These are phyloP conservation scores for Ptychadena robeensis DNA, from an alignment of 2,797 vertebrate species.

Conservation along the genomic window DNA sequence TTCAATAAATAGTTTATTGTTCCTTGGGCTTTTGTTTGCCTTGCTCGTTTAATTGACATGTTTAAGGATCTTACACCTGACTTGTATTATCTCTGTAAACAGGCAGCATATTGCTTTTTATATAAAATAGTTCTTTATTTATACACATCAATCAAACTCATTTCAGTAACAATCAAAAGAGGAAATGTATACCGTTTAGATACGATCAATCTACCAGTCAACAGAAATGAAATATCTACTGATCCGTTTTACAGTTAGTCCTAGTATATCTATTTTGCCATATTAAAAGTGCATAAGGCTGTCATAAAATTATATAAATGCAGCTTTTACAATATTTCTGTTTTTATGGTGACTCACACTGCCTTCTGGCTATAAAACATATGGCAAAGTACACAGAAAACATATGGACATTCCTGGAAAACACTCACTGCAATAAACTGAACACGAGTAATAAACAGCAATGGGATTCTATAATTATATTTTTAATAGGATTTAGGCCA, in stretches of 20 bases:
- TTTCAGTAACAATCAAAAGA: not conserved
- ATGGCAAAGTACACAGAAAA: not conserved
- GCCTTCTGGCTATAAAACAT: not conserved
- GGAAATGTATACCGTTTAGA: slow-evolving; percentile 4
- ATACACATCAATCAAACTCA: slow-evolving; percentile 11
- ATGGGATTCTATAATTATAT: not conserved
- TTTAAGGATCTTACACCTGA: slow-evolving; percentile 37
- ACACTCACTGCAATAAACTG: slow-evolving; percentile 30
- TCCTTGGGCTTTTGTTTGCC: slow-evolving; percentile 25
- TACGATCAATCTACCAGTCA: not conserved
- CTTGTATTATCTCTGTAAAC: slow-evolving; percentile 46
- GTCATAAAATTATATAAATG: not conserved
- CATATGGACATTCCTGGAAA: slow-evolving; percentile 11
- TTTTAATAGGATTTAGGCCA: slow-evolving; percentile 10
- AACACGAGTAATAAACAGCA: slow-evolving; percentile 9
- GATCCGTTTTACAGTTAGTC: not conserved
- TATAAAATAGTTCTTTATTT: slow-evolving; percentile 35
- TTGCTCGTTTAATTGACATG: slow-evolving; percentile 52
- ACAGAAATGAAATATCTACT: not conserved
- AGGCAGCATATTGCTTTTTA: slow-evolving; percentile 10
- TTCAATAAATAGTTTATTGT: slow-evolving; percentile 31
- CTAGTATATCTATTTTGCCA: not conserved
- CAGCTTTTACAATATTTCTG: not conserved
- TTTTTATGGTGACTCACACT: not conserved
- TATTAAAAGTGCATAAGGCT: not conserved